phyloP scores from a whole-genome alignment of 1,140 invertebrate genomes.

The Elysia chlorotica region DNA sequence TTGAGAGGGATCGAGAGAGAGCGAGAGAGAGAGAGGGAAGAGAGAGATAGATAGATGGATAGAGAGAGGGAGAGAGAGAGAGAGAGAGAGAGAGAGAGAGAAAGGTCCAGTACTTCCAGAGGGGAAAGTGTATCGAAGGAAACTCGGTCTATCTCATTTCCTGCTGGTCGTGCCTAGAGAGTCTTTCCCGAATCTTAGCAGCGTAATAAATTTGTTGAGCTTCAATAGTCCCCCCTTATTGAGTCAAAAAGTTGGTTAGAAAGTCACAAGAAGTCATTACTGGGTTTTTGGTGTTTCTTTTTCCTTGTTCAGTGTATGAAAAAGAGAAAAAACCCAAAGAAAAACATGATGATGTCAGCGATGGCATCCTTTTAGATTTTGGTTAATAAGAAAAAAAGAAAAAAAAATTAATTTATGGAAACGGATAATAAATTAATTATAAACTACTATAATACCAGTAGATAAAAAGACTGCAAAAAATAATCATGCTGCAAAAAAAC shows the following conservation, averaged over 20 bases:
- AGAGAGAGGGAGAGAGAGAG: conserved; percentile 3
- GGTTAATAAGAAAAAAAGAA: too few species aligned
- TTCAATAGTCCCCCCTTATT: too few species aligned
- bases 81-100: not conserved
- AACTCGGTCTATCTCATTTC: too few species aligned
- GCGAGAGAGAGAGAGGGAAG: not conserved
- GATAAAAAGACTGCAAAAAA: not conserved
- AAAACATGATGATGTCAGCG: too few species aligned
- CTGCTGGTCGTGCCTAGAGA: too few species aligned
- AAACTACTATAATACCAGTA: not conserved
- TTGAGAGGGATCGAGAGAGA: not conserved
- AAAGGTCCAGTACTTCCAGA: not conserved
- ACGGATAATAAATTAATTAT: not conserved
- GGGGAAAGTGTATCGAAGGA: not conserved
- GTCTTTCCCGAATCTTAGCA: too few species aligned
- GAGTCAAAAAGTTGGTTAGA: not conserved
- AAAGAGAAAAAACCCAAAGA: too few species aligned
- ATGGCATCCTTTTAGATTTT: too few species aligned
- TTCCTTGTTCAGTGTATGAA: too few species aligned
- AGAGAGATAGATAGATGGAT: not conserved
- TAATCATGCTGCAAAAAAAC: not conserved
- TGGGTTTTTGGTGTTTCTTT: too few species aligned
- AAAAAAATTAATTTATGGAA: too few species aligned
- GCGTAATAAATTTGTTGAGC: too few species aligned
- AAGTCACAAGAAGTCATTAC: not conserved